Evolutionary conservation across 2,797 vertebrate genomes (phyloP).

Genomic region (Falco columbarius): DNA sequence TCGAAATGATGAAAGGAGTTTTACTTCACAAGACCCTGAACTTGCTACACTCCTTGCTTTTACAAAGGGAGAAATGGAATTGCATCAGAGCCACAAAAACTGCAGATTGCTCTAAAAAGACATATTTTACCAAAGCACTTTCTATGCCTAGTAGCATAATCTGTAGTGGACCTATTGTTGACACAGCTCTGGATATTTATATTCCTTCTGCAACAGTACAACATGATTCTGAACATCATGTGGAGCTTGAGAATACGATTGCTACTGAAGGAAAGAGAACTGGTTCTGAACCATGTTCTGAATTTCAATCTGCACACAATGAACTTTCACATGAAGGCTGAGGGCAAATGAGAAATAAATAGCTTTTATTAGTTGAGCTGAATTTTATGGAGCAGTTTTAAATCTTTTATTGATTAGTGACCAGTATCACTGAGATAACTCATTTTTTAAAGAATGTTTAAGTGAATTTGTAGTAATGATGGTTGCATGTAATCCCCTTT

Average conservation of each 20-base stretch:
- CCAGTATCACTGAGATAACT: background rate
- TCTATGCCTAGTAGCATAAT: background rate
- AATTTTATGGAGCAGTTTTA: background rate
- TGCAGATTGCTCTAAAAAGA: slow-evolving; percentile 14
- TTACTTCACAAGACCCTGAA: slow-evolving; percentile 23
- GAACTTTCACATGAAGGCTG: slow-evolving; percentile 2
- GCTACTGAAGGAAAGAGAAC: slow-evolving; percentile 29
- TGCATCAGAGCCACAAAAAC: slow-evolving; percentile 12
- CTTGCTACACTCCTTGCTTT: slow-evolving; percentile 2
- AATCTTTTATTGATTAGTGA: background rate
- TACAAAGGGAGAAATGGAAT: slow-evolving; percentile 15
- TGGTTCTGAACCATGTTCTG: slow-evolving; percentile 8
- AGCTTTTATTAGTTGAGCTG: background rate
- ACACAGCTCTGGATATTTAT: slow-evolving; percentile 47
- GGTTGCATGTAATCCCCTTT: background rate
- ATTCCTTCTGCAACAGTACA: slow-evolving; percentile 48
- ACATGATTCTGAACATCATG: slow-evolving; percentile 17
- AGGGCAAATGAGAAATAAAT: background rate
- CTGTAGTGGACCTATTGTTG: slow-evolving; percentile 41
- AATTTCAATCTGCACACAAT: slow-evolving; percentile 47
- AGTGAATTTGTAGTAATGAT: background rate
- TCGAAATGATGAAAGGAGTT: slow-evolving; percentile 19
- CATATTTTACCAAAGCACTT: slow-evolving; percentile 7
- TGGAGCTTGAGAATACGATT: slow-evolving; percentile 46
- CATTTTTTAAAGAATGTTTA: background rate